Conservation (phyloP, 2,888 invertebrate species). For the Harpalus rufipes region DNA sequence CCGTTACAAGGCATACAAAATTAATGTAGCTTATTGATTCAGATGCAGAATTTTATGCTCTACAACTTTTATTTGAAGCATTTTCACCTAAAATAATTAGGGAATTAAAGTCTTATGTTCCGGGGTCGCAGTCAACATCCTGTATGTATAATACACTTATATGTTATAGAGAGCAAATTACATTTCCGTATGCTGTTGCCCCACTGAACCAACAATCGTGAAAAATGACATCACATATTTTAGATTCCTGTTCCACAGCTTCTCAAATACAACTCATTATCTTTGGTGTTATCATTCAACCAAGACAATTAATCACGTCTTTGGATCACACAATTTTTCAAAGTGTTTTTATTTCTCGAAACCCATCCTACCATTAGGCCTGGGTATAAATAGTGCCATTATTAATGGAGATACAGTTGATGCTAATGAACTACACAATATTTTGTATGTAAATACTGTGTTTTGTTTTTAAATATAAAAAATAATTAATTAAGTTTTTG, state of each 20-base stretch:
- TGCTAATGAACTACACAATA: conserved; percentile 59
- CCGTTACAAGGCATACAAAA: no score
- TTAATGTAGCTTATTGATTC: no score
- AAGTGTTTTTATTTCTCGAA: conserved; percentile 51
- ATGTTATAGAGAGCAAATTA: not conserved
- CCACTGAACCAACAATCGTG: conserved; percentile 22
- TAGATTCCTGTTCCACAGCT: conserved; percentile 37
- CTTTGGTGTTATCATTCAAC: conserved; percentile 59
- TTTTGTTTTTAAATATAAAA: conserved; percentile 55
- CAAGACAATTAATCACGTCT: conserved; percentile 57
- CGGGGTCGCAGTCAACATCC: no score
- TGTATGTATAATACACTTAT: not conserved
- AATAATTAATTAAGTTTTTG: conserved; percentile 57
- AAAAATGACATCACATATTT: conserved; percentile 58
- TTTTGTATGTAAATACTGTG: conserved; percentile 57
- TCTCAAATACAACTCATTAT: conserved; percentile 60
- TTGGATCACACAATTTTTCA: conserved; percentile 60
- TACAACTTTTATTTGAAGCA: no score
- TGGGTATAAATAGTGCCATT: conserved; percentile 55
- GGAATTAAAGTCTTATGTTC: no score
- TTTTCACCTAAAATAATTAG: no score
- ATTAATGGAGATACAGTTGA: conserved; percentile 54
- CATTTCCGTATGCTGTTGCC: conserved; percentile 12
- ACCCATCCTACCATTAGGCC: conserved; percentile 34
- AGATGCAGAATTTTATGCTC: no score